Percentiles rank a stretch among this genome's conserved stretches.
phyloP scores from a whole-genome alignment of 2,797 vertebrate species.

The Hemitrygon akajei region DNA sequence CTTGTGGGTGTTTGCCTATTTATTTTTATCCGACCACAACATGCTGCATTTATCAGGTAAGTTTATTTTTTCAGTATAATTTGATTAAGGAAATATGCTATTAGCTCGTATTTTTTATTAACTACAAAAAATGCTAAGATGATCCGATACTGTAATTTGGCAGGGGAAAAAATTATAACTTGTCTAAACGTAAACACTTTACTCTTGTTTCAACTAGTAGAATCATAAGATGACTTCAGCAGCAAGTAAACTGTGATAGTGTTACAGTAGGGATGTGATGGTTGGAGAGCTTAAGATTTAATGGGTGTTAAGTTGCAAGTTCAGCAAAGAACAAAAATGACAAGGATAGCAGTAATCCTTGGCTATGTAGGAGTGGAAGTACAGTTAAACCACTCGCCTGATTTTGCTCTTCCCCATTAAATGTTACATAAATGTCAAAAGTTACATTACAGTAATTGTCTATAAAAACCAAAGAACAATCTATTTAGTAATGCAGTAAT shows the following conservation, averaged over 20 bases:
- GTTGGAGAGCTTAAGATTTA: background rate
- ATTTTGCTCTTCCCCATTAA: background rate
- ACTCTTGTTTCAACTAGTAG: background rate
- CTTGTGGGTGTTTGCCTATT: conserved; percentile 95
- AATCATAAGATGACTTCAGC: background rate
- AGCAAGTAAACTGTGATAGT: background rate
- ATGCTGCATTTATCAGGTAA: conserved; percentile 85
- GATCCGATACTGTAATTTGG: background rate
- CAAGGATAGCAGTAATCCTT: background rate
- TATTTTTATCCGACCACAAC: conserved; percentile 91
- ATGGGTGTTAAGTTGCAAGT: background rate
- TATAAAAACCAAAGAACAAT: background rate
- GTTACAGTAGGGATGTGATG: background rate
- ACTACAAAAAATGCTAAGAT: background rate
- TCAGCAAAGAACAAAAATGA: background rate
- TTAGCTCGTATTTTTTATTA: conserved; percentile 32
- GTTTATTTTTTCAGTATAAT: conserved; percentile 41
- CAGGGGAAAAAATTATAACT: background rate
- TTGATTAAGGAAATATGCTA: background rate
- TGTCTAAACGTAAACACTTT: background rate
- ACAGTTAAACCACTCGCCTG: background rate
- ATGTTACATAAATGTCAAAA: background rate
- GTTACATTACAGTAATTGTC: background rate
- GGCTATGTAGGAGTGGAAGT: background rate
- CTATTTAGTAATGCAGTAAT: background rate